phyloP scores from a whole-genome alignment of 1,140 invertebrate genomes.

The Holcopasites calliopsidis region DNA sequence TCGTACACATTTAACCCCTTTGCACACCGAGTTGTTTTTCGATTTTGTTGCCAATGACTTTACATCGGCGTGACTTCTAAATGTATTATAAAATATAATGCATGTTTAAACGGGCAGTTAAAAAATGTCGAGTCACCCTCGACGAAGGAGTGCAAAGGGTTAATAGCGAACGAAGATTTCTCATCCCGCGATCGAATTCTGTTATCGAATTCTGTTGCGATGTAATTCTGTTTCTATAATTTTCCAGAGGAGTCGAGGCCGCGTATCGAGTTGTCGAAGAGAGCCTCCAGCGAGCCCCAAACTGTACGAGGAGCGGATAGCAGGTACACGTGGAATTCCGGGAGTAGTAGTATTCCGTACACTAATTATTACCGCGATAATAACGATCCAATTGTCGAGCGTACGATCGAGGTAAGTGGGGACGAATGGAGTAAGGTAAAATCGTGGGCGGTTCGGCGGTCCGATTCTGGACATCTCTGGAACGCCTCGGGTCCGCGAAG shows the following conservation, averaged over 20 bases:
- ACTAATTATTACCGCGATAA: slow-evolving; percentile 57
- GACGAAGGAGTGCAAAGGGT: no score
- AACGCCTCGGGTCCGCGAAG: no score
- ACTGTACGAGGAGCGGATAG: slow-evolving; percentile 67
- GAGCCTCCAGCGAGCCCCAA: slow-evolving; percentile 38
- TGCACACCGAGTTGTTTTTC: no score
- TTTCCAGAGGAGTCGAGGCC: slow-evolving; percentile 24
- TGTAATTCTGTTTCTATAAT: slow-evolving; percentile 31
- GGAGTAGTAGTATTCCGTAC: slow-evolving; percentile 67
- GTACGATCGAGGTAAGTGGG: background rate
- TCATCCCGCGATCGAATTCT: no score
- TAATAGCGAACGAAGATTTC: no score
- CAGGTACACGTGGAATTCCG: slow-evolving; percentile 73
- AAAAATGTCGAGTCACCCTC: no score
- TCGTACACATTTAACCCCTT: no score
- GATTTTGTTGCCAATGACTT: no score
- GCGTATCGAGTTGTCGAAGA: slow-evolving; percentile 18
- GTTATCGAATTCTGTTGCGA: no score
- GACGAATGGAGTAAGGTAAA: background rate
- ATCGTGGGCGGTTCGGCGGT: background rate
- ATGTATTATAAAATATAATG: no score
- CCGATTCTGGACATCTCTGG: background rate
- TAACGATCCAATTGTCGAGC: slow-evolving; percentile 15
- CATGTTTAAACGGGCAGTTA: no score
- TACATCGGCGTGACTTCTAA: no score